These are phyloP conservation scores for Macquaria ambigua DNA, from an alignment of 2,113 vertebrate species.

Conservation along the genomic window DNA sequence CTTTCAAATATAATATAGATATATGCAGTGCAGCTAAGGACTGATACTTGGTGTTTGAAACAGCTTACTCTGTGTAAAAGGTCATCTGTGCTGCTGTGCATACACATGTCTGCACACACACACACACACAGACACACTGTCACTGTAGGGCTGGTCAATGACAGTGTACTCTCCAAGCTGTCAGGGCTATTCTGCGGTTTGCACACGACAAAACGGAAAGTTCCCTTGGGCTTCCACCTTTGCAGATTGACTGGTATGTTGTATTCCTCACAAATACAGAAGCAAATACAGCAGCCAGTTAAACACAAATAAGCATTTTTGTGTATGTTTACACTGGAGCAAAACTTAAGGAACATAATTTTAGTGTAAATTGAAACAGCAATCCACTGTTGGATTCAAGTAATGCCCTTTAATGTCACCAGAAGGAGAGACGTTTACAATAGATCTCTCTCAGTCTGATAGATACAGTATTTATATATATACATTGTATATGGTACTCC, in stretches of 20 bases:
- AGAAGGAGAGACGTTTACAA: neutral
- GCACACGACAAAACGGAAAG: conserved; percentile 6
- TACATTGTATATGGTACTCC: conserved; percentile 6
- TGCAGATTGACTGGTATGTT: neutral
- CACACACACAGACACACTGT: conserved; percentile 1
- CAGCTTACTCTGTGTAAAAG: conserved; percentile 44
- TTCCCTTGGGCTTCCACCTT: conserved; percentile 32
- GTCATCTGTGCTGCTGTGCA: conserved; percentile 50
- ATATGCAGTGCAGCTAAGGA: conserved; percentile 1
- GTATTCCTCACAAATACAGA: neutral
- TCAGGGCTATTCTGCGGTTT: conserved; percentile 38
- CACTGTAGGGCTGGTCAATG: conserved; percentile 50
- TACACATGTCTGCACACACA: neutral
- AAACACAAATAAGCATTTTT: neutral
- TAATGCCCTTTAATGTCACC: neutral
- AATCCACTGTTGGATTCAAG: neutral
- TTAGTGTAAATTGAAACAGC: neutral
- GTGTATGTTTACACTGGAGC: neutral
- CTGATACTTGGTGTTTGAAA: conserved; percentile 39
- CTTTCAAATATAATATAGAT: conserved; percentile 8
- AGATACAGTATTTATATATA: conserved; percentile 29
- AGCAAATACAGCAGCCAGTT: no score
- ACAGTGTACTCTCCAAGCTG: conserved; percentile 52
- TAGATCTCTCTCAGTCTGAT: neutral
- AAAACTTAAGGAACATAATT: neutral